A percentile compares a stretch with the other conserved stretches of the same genome.
Conservation (phyloP, 2,888 invertebrate species). For the Philaethria dido region DNA sequence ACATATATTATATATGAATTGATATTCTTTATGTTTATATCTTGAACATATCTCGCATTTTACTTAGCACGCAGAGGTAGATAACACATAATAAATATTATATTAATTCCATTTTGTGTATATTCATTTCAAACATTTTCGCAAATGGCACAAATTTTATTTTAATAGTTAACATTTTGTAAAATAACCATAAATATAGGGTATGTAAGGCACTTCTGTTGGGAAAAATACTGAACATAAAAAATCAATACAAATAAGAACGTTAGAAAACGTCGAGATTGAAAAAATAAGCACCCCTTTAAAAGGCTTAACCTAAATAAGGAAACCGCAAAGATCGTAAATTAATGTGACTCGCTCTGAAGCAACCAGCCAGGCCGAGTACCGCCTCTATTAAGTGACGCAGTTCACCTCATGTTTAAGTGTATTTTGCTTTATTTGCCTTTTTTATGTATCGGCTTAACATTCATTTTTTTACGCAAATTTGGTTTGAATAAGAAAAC, state of each 20-base stretch:
- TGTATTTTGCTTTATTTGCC: slow-evolving; percentile 25
- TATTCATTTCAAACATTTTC: no score
- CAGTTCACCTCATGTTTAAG: slow-evolving; percentile 32
- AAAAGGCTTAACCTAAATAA: slow-evolving; percentile 53
- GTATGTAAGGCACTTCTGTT: not conserved
- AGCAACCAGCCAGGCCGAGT: slow-evolving; percentile 29
- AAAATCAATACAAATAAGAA: slow-evolving; percentile 19
- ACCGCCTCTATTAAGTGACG: slow-evolving; percentile 35
- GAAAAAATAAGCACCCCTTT: slow-evolving; percentile 24
- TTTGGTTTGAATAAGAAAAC: not conserved
- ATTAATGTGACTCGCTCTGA: slow-evolving; percentile 54
- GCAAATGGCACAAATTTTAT: no score
- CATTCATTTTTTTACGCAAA: not conserved
- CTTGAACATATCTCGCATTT: no score
- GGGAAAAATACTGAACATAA: not conserved
- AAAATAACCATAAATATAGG: not conserved
- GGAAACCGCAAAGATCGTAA: slow-evolving; percentile 68
- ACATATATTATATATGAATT: not conserved
- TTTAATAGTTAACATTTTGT: no score
- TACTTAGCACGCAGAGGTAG: no score
- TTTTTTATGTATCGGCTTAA: slow-evolving; percentile 9
- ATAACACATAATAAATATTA: no score
- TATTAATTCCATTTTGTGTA: no score
- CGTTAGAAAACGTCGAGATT: slow-evolving; percentile 17
- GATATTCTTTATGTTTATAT: not conserved